A percentile compares a stretch with the other conserved stretches of the same genome.
These are phyloP conservation scores for Lepidocyrtinus sp. DNA, from an alignment of 2,888 invertebrate genomes.

Conservation along the genomic window DNA sequence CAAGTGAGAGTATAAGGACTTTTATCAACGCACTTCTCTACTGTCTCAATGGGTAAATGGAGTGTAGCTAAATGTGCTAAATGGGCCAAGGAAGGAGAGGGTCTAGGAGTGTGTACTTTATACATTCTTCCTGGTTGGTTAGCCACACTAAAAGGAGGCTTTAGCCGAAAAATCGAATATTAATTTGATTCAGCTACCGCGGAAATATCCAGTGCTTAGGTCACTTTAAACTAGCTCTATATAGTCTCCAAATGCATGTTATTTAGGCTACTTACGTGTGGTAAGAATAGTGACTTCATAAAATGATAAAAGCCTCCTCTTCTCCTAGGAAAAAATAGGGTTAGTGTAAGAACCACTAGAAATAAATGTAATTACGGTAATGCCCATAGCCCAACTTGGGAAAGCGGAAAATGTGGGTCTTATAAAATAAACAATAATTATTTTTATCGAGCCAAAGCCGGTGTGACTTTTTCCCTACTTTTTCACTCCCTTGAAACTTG, in stretches of 20 bases:
- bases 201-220: too few species aligned
- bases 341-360: not conserved
- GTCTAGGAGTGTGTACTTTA: too few species aligned
- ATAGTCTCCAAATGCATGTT: too few species aligned
- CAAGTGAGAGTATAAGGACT: not conserved
- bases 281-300: too few species aligned
- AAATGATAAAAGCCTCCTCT: conserved; percentile 1
- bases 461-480: conserved; percentile 10
- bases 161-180: not conserved
- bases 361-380: conserved; percentile 6
- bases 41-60: not conserved
- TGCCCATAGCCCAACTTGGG: not conserved
- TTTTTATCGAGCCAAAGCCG: conserved; percentile 3
- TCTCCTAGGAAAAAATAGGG: not conserved
- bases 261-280: too few species aligned
- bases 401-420: not conserved
- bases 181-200: conserved; percentile 1
- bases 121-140: too few species aligned
- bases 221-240: too few species aligned
- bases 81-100: not conserved
- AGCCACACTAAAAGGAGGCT: not conserved
- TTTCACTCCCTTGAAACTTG: not conserved
- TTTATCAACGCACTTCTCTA: not conserved
- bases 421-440: conserved; percentile 3
- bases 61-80: not conserved